phyloP scores from a whole-genome alignment of 2,888 invertebrate species.

The Syritta pipiens region DNA sequence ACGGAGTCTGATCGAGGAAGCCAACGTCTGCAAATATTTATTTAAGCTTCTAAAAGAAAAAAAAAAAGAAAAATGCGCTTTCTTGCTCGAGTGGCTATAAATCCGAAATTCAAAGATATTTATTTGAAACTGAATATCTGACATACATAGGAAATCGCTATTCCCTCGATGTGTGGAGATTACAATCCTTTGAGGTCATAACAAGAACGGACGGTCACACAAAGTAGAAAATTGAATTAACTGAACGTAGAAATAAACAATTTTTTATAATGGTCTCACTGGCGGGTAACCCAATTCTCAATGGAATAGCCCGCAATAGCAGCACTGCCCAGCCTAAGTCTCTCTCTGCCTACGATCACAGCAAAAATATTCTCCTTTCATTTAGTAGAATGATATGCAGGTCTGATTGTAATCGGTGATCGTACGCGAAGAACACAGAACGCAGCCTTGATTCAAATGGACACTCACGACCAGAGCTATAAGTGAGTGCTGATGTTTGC shows the following conservation, averaged over 20 bases:
- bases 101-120: neutral
- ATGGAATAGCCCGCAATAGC: constrained; percentile 26
- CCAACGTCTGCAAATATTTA: constrained; percentile 54
- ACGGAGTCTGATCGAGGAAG: constrained; percentile 37
- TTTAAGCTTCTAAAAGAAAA: constrained; percentile 57
- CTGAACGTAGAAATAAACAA: constrained; percentile 30
- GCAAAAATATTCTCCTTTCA: constrained; percentile 50
- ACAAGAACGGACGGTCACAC: constrained; percentile 25
- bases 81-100: neutral
- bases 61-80: too few species aligned
- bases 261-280: constrained; percentile 42
- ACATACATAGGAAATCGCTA: too few species aligned
- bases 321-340: constrained; percentile 24
- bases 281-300: constrained; percentile 37
- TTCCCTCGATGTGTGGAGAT: too few species aligned
- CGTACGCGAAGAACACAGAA: constrained; percentile 32
- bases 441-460: constrained; percentile 38
- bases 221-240: constrained; percentile 15
- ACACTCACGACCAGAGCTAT: constrained; percentile 12
- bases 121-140: neutral
- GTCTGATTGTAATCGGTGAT: constrained; percentile 61
- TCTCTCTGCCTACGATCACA: constrained; percentile 42
- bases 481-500: constrained; percentile 24
- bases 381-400: constrained; percentile 65
- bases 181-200: constrained; percentile 44